Evolutionary conservation across 1,140 invertebrate species (phyloP).

Genomic region (Leguminivora glycinivorella): DNA sequence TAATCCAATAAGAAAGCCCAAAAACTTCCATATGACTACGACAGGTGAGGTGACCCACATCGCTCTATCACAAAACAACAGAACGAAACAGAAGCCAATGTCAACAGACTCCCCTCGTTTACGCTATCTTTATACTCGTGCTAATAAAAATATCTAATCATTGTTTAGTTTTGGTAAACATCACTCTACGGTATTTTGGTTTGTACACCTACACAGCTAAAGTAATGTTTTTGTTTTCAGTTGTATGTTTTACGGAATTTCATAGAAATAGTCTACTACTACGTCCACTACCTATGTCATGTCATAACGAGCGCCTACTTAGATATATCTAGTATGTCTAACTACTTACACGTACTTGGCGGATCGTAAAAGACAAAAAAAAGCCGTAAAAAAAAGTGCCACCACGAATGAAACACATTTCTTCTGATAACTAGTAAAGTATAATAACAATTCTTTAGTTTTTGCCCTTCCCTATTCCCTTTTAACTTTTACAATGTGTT

Average conservation of each 20-base stretch:
- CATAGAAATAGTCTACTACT: background rate
- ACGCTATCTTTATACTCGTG: slow-evolving; percentile 31
- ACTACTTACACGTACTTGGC: no score
- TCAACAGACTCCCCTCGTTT: slow-evolving; percentile 37
- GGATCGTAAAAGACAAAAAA: no score
- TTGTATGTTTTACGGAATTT: background rate
- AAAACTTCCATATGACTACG: background rate
- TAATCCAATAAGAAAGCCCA: background rate
- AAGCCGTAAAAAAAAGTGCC: no score
- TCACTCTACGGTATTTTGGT: slow-evolving; percentile 7
- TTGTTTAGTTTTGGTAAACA: slow-evolving; percentile 28
- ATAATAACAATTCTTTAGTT: no score
- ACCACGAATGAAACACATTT: no score
- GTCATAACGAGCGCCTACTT: no score
- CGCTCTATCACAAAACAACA: slow-evolving; percentile 27
- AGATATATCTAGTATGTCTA: background rate
- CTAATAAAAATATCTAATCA: slow-evolving; percentile 29
- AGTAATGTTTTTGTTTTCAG: background rate
- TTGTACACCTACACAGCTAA: background rate
- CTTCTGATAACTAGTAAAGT: no score
- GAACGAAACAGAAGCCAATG: slow-evolving; percentile 37
- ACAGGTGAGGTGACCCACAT: background rate
- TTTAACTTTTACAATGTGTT: background rate
- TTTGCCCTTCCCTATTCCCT: background rate
- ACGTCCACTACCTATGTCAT: no score